Conservation (phyloP, 2,797 vertebrate species). For the Perodicticus potto region DNA sequence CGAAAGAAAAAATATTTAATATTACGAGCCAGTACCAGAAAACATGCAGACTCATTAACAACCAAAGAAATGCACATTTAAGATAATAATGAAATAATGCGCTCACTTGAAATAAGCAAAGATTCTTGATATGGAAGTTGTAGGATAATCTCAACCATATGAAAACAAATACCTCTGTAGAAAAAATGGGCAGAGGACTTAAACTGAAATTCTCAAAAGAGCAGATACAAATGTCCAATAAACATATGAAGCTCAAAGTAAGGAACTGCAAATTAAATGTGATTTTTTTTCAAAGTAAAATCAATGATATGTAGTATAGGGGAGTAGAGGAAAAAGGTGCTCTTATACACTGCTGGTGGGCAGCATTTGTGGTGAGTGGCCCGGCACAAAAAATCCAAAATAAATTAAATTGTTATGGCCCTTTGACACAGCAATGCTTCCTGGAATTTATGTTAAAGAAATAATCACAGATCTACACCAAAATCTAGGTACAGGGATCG, state of each 20-base stretch:
- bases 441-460: conserved; percentile 20
- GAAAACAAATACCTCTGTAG: not conserved
- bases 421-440: not conserved
- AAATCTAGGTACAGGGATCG: not conserved
- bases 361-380: not conserved
- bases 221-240: not conserved
- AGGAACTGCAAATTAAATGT: not conserved
- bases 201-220: conserved; percentile 15
- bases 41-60: not conserved
- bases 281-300: conserved; percentile 28
- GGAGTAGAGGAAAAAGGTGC: not conserved
- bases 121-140: not conserved
- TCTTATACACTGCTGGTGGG: not conserved
- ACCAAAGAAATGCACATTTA: conserved; percentile 45
- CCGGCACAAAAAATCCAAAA: not conserved
- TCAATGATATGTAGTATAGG: not conserved
- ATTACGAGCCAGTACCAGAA: not conserved
- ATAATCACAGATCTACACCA: conserved; percentile 27
- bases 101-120: not conserved
- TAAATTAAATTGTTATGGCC: not conserved
- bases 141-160: not conserved
- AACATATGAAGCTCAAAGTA: not conserved
- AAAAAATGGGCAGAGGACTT: not conserved
- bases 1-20: not conserved
- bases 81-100: not conserved